Base-by-base conservation (phyloP, 2,113 vertebrate genomes). In the Antigone vipio region DNA sequence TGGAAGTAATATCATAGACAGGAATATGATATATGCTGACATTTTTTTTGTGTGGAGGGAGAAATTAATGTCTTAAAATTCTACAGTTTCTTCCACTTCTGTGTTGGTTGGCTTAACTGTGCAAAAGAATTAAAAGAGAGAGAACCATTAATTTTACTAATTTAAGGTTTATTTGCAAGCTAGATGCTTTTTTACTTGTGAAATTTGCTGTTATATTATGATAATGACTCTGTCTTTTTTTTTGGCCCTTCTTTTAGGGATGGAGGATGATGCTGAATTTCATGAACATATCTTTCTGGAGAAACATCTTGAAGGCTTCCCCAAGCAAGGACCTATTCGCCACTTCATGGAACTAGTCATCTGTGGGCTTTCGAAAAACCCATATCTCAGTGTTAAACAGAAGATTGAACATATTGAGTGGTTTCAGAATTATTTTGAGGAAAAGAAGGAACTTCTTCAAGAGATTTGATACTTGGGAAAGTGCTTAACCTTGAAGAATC, bases 321-420 rank as follows among this genome's bases (percentile, higher is more conserved):
- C 99, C 59, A 97, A 95, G 63, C 98, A 98, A 87, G 99, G 99
- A 77, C 99, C 99, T 15, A 97, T 99, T 93, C 98, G 98, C 60
- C 99, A 99, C 97, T 99, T 99, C 97, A 99, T 99, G 99, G 99
- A 99, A 84, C 98, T 99, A 1, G 99, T 99, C 47, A 96, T 99
- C 79, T 98, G 98, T 16, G 99, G 99, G 72, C 98, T 99, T 89
- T 98, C 99, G 1, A 99, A 98, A 97, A 99, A 99, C 93, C 99
- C 99, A 0, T 98, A 98, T 74, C 94, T 99, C 67, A 99, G 98
- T 11, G 99, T 99, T 63, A 97, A 98, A 38, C 98, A 99, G 97
- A 99, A 99, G 94, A 93, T 95, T 27, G 99, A 99, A 52, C 99
- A 99, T 74, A 99, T 99, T 62, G 98, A 98, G 60, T 99, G 99